These are phyloP conservation scores for Chrysogorgia sp. DNA, from an alignment of 92 coral and sea anemone genomes.

Conservation along the genomic window DNA sequence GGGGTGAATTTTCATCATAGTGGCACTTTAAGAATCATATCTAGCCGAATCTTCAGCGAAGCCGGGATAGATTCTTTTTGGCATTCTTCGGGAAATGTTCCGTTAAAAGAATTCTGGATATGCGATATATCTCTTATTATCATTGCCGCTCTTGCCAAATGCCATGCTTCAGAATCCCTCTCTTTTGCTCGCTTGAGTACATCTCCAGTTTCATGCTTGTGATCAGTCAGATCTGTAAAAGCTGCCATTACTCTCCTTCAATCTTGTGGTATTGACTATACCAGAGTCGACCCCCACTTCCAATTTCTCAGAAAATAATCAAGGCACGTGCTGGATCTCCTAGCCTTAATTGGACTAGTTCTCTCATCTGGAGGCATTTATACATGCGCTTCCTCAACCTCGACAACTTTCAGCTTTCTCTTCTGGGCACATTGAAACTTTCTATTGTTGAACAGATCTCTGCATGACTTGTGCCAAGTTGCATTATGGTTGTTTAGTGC, in stretches of 20 bases:
- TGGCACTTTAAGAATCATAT: slow-evolving; percentile 53
- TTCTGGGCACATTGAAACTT: slow-evolving; percentile 47
- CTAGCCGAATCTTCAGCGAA: slow-evolving; percentile 48
- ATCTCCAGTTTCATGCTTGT: slow-evolving; percentile 67
- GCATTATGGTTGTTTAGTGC: slow-evolving; percentile 17
- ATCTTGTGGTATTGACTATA: slow-evolving; percentile 48
- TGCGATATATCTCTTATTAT: slow-evolving; percentile 63
- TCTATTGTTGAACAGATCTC: slow-evolving; percentile 2
- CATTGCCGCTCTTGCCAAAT: slow-evolving; percentile 65
- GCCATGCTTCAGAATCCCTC: slow-evolving; percentile 64
- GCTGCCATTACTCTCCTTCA: slow-evolving; percentile 39
- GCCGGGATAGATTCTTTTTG: slow-evolving; percentile 59
- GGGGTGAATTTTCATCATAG: too few species aligned
- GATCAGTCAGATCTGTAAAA: slow-evolving; percentile 31
- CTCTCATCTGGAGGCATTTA: too few species aligned
- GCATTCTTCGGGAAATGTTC: slow-evolving; percentile 48
- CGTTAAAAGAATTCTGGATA: slow-evolving; percentile 54
- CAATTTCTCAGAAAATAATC: slow-evolving; percentile 32
- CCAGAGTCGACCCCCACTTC: background rate
- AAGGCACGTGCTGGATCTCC: too few species aligned
- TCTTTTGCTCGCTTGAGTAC: slow-evolving; percentile 2
- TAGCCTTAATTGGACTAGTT: too few species aligned
- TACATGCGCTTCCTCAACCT: too few species aligned
- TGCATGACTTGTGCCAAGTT: slow-evolving; percentile 19
- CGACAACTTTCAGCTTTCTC: slow-evolving; percentile 31